Evolutionary conservation across 2,888 invertebrate species (phyloP), one percentile per base, ranked within the genome.

Genomic region (Hemicrepidius hirtus): DNA sequence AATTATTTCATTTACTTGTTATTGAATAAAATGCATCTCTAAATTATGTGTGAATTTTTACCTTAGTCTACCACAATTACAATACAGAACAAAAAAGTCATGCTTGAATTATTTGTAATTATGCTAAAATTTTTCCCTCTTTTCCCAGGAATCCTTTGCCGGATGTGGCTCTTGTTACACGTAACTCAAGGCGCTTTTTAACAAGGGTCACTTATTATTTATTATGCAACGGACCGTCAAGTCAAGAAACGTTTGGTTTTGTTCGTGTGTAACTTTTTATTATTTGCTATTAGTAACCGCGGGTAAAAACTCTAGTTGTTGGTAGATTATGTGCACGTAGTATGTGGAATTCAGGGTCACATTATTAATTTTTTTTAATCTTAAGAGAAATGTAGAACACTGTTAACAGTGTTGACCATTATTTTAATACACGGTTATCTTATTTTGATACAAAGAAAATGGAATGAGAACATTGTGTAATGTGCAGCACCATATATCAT

Each of bases 171-270:
- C 53, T 13, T 53, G 53, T 53, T 13, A 28, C 53, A 53, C 7
- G 53, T 53, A 53, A 53, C 53, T 53, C 53, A 53, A 53, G 53
- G 53, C 28, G 28, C 13, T n/a, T 53, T 13, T 53, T 53, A 53
- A 53, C 53, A 53, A 53, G 53, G 53, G 53, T 32, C 53, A 24
- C 12, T 13, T 53, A 53, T 53, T 53, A 53, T 53, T 13, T 24
- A 24, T 53, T 53, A 53, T 21, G 28, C 28, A 24, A 53, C 28
- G 13, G 13, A 28, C 24, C 53, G 28, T 53, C 49, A 49, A 28
- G 28, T 18, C 16, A 46, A 10, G 16, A n/a, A 46, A 18, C 20
- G 46, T 46, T n/a, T n/a, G 13, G 28, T 53, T 13, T 53, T 28
- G 13, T 53, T 41, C 41, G 46, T 18, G 46, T 46, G 2, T 9